Evolutionary conservation across 2,797 vertebrate genomes (phyloP).

Genomic region (Spinus pinus): DNA sequence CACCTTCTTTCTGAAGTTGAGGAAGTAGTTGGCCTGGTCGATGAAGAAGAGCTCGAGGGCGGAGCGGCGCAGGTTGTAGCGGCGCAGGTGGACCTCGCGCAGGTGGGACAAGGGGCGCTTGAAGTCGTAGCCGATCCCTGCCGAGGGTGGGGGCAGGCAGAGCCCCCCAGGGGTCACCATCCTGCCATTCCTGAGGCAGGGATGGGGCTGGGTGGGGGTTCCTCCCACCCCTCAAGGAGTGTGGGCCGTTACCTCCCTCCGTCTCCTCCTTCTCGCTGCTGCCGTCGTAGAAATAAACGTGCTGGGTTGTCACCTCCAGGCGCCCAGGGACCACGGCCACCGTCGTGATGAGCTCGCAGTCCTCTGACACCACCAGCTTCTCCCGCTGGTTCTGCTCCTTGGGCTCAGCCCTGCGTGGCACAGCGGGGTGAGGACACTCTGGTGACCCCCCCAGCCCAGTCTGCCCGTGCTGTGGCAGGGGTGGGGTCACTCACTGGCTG

Average conservation of each 20-base stretch:
- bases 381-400: conserved; percentile 90
- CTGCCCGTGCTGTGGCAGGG: fast-evolving
- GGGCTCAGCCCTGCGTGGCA: conserved; percentile 76
- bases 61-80: conserved; percentile 95
- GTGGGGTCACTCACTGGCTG: conserved; percentile 81
- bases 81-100: conserved; percentile 92
- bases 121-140: conserved; percentile 94
- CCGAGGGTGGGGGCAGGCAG: background rate
- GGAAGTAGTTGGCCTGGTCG: conserved; percentile 95
- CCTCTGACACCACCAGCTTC: conserved; percentile 92
- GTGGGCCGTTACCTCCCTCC: conserved; percentile 80
- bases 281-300: conserved; percentile 94
- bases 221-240: background rate
- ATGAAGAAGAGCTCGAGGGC: conserved; percentile 98
- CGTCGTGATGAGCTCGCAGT: conserved; percentile 95
- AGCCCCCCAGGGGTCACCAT: fast-evolving
- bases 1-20: conserved; percentile 94
- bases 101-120: conserved; percentile 92
- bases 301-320: conserved; percentile 93
- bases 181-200: fast-evolving
- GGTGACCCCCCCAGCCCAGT: fast-evolving
- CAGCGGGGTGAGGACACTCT: fast-evolving
- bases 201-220: background rate
- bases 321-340: conserved; percentile 89
- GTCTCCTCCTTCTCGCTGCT: conserved; percentile 93